phyloP scores from a whole-genome alignment of 2,113 vertebrate genomes.

The Gymnorhina tibicen region DNA sequence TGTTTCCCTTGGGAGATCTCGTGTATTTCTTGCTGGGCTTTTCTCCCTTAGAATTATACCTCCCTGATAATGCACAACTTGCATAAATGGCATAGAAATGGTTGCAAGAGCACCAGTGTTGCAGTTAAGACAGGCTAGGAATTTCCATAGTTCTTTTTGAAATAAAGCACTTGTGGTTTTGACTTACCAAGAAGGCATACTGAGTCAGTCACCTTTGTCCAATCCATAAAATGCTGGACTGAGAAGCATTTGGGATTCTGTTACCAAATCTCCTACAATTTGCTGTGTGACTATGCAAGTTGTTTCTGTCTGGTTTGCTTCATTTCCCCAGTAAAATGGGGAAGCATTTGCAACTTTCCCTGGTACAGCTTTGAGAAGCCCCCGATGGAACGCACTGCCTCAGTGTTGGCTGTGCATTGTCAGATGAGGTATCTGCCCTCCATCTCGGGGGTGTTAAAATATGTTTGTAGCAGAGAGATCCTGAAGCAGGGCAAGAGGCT shows the following conservation, averaged over 20 bases:
- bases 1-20: background rate
- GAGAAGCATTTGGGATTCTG: background rate
- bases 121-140: background rate
- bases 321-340: background rate
- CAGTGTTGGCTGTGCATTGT: background rate
- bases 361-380: background rate
- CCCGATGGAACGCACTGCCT: rapidly evolving
- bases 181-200: background rate
- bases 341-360: background rate
- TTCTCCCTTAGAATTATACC: background rate
- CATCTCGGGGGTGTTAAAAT: background rate
- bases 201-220: background rate
- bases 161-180: background rate
- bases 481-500: background rate
- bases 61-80: background rate
- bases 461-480: background rate
- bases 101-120: background rate
- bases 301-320: background rate
- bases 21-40: background rate
- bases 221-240: background rate
- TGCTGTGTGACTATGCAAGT: background rate
- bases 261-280: background rate
- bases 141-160: background rate
- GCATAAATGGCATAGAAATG: background rate
- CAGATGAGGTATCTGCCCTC: background rate